Conservation (phyloP, 2,113 vertebrate species). For the Etia nguti region DNA sequence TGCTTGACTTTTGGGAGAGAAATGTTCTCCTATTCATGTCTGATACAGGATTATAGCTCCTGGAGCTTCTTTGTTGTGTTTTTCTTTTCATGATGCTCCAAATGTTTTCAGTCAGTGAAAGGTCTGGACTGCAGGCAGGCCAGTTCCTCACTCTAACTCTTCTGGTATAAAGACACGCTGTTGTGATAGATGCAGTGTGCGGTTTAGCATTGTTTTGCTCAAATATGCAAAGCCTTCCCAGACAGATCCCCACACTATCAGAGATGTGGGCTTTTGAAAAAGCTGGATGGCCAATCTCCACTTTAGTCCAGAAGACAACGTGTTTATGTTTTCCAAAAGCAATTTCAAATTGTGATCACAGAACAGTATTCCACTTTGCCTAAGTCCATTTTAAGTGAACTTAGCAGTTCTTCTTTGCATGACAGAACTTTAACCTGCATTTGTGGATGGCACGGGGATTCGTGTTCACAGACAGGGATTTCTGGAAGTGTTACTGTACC, state of each 20-base stretch:
- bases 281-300: background rate
- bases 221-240: background rate
- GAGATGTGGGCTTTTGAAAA: background rate
- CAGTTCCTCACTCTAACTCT: background rate
- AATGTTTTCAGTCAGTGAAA: background rate
- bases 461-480: background rate
- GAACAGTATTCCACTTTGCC: background rate
- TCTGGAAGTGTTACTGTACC: background rate
- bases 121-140: background rate
- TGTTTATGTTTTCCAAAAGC: background rate
- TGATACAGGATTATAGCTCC: background rate
- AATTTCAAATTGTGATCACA: background rate
- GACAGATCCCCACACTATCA: background rate
- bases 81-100: background rate
- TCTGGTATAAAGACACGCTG: background rate
- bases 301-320: background rate
- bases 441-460: background rate
- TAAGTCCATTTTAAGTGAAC: background rate
- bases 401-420: background rate
- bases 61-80: background rate
- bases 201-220: background rate
- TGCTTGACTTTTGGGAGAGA: background rate
- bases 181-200: background rate
- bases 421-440: background rate
- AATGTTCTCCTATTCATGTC: background rate